Base-by-base conservation (phyloP, 1,140 invertebrate species). In the Heterodera carotae region DNA sequence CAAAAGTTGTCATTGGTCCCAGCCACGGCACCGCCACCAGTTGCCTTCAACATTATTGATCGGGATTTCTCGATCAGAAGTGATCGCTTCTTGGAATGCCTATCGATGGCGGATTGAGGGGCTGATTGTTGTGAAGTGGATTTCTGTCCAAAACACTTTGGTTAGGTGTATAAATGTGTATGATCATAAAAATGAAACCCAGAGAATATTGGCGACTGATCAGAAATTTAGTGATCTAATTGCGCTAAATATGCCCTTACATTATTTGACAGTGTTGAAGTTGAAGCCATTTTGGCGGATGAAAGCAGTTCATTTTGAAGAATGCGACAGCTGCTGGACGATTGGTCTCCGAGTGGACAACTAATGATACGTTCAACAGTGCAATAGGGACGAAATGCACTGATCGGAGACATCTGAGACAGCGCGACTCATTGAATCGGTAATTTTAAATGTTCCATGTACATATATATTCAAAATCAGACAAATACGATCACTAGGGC, bases 311-410 rank as follows among this genome's bases (percentile, higher is more conserved):
- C 29, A 2, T 56, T 60, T 39, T 62, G 60, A 6, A 75, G 56
- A 75, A 78, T 76, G n/a, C 48, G 53, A 48, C 76, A 43, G 39
- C 39, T 76, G 69, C 31, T 75, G 25, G 56, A 78, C 29, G 22
- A 25, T 27, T 60, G 39, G 18, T 7, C 29, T 0, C 29, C 18
- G 8, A 43, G n/a, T 12, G 76, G 34, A 64, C 66, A 80, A 1
- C 83, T 25, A 12, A 81, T 60, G 34, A 81, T 84, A 7, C 62
- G 56, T 48, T 81, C 83, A 36, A 81, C 75, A 22, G 76, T 53
- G 27, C 48, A 56, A 43, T 77, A 81, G 25, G 80, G 75, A 31
- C 80, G 82, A 43, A 81, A 81, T 7, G 80, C 83, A 36, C 81
- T 81, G 18, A 81, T 56, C 39, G 80, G 80, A 6, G 75, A 60